Evolutionary conservation across 2,113 vertebrate genomes (phyloP).

Genomic region (Stomatorhinus ivindoensis): DNA sequence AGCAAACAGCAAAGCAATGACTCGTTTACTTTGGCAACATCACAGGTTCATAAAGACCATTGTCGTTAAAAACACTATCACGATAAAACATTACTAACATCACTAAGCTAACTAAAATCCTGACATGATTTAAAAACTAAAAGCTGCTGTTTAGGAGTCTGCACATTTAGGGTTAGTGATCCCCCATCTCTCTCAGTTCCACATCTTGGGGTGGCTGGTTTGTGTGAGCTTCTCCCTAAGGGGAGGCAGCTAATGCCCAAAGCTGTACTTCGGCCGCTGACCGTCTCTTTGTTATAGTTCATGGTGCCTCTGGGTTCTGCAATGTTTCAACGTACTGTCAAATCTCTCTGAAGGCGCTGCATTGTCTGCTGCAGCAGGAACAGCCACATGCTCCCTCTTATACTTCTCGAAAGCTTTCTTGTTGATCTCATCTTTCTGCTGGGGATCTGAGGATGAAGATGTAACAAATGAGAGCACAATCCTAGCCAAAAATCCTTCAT

Average conservation of each 20-base stretch:
- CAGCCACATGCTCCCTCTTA: slow-evolving; percentile 81
- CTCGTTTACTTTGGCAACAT: background rate
- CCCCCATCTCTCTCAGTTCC: background rate
- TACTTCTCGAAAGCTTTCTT: slow-evolving; percentile 98
- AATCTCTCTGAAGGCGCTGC: slow-evolving; percentile 87
- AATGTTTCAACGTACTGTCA: slow-evolving; percentile 64
- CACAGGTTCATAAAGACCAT: background rate
- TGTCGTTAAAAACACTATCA: background rate
- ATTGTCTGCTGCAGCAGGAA: slow-evolving; percentile 74
- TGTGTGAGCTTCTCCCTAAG: background rate
- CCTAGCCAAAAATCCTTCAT: background rate
- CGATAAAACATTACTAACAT: background rate
- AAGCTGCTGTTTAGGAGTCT: background rate
- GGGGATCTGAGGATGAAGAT: slow-evolving; percentile 63
- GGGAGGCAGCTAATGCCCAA: background rate
- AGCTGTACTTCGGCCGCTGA: background rate
- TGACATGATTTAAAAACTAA: background rate
- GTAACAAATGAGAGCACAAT: background rate
- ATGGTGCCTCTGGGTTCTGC: background rate
- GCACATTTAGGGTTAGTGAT: background rate
- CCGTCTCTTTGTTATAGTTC: background rate
- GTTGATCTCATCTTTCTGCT: slow-evolving; percentile 94
- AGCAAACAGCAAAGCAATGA: background rate
- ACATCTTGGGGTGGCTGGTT: background rate
- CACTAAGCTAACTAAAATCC: background rate